A percentile compares a stretch with the other conserved stretches of the same genome.
These are phyloP conservation scores for Strigops habroptila DNA, from an alignment of 2,113 vertebrate species.

Conservation along the genomic window DNA sequence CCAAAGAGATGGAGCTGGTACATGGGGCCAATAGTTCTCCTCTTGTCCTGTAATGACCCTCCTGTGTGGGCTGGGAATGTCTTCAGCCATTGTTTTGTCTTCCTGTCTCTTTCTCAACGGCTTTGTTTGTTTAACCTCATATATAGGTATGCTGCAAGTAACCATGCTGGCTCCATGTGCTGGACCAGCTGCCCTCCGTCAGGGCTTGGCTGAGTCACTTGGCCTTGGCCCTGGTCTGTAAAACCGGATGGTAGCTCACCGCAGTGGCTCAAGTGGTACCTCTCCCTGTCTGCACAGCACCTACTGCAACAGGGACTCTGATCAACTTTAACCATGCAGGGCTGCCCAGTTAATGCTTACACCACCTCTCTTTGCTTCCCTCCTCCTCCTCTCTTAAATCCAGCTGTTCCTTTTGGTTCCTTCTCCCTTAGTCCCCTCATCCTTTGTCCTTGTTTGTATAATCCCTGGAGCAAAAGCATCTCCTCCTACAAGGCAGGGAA, in stretches of 20 bases:
- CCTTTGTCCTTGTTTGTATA: neutral
- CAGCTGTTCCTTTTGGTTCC: neutral
- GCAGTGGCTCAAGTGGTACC: neutral
- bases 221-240: neutral
- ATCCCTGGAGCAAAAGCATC: neutral
- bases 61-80: neutral
- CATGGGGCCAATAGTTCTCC: neutral
- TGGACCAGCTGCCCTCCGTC: neutral
- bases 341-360: neutral
- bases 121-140: constrained; percentile 21
- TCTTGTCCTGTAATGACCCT: constrained; percentile 11
- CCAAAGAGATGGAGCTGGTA: neutral
- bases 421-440: neutral
- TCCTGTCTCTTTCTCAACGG: constrained; percentile 30
- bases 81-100: constrained; percentile 49
- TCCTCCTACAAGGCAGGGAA: neutral
- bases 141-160: neutral
- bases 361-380: neutral
- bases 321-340: neutral
- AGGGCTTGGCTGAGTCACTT: neutral
- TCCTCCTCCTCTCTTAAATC: neutral
- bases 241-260: rapidly evolving
- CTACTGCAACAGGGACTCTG: neutral
- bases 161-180: rapidly evolving
- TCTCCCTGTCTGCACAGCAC: neutral